Evolutionary conservation across 2,113 vertebrate genomes (phyloP).

Genomic region (Austrofundulus limnaeus): DNA sequence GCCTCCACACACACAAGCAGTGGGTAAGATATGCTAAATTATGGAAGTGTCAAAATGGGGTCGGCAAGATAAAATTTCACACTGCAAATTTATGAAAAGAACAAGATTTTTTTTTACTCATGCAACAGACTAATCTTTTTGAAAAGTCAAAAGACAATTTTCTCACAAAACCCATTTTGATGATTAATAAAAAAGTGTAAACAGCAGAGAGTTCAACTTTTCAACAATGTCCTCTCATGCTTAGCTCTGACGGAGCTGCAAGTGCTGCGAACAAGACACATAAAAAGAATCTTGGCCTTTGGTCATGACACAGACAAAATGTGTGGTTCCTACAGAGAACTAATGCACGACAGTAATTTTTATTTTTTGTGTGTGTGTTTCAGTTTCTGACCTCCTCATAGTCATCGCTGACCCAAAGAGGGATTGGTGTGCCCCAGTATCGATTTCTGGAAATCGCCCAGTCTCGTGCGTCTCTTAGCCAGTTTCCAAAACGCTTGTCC

Average conservation of each 20-base stretch:
- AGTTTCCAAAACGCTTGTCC: slow-evolving; percentile 97
- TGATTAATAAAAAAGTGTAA: slow-evolving; percentile 37
- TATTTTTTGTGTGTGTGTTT: background rate
- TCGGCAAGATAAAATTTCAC: slow-evolving; percentile 24
- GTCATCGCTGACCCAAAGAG: slow-evolving; percentile 95
- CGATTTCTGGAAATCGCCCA: slow-evolving; percentile 97
- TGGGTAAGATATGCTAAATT: slow-evolving; percentile 24
- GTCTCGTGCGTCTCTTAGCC: slow-evolving; percentile 93
- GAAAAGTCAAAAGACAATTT: slow-evolving; percentile 6
- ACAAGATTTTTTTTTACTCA: slow-evolving; percentile 12
- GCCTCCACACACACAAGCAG: background rate
- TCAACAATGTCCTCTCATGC: slow-evolving; percentile 36
- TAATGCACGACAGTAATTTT: slow-evolving; percentile 17
- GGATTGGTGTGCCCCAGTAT: slow-evolving; percentile 98
- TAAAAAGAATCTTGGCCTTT: slow-evolving; percentile 40
- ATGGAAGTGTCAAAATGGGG: slow-evolving; percentile 43
- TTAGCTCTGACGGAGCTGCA: slow-evolving; percentile 24
- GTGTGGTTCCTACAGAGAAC: background rate
- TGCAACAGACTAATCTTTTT: slow-evolving; percentile 12
- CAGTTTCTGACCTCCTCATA: slow-evolving; percentile 87
- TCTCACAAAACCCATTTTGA: slow-evolving; percentile 15
- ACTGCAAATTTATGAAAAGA: slow-evolving; percentile 21
- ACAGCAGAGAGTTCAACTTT: slow-evolving; percentile 39
- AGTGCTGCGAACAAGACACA: slow-evolving; percentile 10
- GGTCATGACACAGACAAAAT: slow-evolving; percentile 39